phyloP scores from a whole-genome alignment of 2,888 invertebrate species.

The Leucozona laternaria region DNA sequence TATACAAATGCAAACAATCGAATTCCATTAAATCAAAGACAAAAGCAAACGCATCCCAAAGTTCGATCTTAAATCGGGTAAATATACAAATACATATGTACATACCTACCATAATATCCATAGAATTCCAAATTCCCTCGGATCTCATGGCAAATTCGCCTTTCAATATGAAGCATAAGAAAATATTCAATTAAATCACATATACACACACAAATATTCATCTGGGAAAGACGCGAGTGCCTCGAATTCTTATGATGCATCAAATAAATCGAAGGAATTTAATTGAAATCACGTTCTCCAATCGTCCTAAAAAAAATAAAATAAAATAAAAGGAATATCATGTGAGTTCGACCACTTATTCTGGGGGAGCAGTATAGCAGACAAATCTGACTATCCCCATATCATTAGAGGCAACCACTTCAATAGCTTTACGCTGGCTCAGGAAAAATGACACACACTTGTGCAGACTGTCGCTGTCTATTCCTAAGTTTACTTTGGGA shows the following conservation, averaged over 20 bases:
- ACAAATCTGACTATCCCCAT: slow-evolving; percentile 37
- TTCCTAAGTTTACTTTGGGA: not conserved
- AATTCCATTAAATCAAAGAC: slow-evolving; percentile 74
- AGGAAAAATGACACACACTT: slow-evolving; percentile 20
- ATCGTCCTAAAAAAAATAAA: slow-evolving; percentile 55
- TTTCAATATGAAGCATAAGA: slow-evolving; percentile 4
- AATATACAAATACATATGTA: not conserved
- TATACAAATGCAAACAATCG: slow-evolving; percentile 51
- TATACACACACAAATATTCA: not conserved
- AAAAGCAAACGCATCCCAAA: slow-evolving; percentile 45
- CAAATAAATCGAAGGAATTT: slow-evolving; percentile 83
- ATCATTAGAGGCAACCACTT: slow-evolving; percentile 54
- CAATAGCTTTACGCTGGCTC: slow-evolving; percentile 17
- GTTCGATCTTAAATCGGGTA: slow-evolving; percentile 7
- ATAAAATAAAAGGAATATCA: slow-evolving; percentile 4
- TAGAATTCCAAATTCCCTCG: slow-evolving; percentile 60
- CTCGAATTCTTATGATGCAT: slow-evolving; percentile 39
- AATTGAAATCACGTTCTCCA: slow-evolving; percentile 83
- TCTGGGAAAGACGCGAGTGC: slow-evolving; percentile 18
- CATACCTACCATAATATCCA: slow-evolving; percentile 32
- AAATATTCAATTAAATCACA: slow-evolving; percentile 72
- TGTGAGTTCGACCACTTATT: slow-evolving; percentile 47
- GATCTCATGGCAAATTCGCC: slow-evolving; percentile 28
- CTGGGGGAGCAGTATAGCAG: slow-evolving; percentile 22
- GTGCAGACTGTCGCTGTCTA: not conserved